Percentiles rank a stretch among this genome's conserved stretches.
Evolutionary conservation across 2,797 vertebrate species (phyloP).

Genomic region (Todus mexicanus): DNA sequence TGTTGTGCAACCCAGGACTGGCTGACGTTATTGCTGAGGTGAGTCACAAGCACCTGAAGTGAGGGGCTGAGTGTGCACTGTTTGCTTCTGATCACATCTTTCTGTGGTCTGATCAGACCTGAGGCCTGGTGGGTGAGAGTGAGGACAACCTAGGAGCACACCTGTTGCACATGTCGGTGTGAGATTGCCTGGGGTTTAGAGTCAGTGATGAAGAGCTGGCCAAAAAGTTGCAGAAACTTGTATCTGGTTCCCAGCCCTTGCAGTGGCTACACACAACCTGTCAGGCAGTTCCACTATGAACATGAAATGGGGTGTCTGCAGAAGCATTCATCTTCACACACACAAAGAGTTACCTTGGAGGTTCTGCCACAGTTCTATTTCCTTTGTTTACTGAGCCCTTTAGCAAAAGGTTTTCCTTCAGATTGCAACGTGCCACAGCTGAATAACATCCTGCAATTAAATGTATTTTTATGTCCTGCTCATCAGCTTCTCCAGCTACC

Average conservation of each 20-base stretch:
- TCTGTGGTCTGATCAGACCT: neutral
- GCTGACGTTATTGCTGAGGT: constrained; percentile 86
- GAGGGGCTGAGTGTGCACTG: neutral
- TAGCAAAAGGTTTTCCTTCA: neutral
- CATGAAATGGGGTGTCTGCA: neutral
- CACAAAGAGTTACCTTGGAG: neutral
- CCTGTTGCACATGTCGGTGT: accelerated
- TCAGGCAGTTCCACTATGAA: neutral
- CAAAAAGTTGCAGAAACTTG: neutral
- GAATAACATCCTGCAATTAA: neutral
- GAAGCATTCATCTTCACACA: neutral
- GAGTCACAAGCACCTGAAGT: neutral
- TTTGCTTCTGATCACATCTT: neutral
- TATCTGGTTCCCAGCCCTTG: accelerated
- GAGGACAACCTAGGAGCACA: neutral
- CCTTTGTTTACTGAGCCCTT: neutral
- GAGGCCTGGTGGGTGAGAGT: neutral
- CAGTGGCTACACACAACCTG: neutral
- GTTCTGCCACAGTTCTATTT: neutral
- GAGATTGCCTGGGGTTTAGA: neutral
- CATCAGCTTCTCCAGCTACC: neutral
- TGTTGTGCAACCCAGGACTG: constrained; percentile 87
- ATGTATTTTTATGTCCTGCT: neutral
- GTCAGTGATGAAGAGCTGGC: neutral
- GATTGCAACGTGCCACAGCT: accelerated